A percentile compares a stretch with the other conserved stretches of the same genome.
These are phyloP conservation scores for Perizoma flavofasciatum DNA, from an alignment of 2,888 invertebrate species.

Conservation along the genomic window DNA sequence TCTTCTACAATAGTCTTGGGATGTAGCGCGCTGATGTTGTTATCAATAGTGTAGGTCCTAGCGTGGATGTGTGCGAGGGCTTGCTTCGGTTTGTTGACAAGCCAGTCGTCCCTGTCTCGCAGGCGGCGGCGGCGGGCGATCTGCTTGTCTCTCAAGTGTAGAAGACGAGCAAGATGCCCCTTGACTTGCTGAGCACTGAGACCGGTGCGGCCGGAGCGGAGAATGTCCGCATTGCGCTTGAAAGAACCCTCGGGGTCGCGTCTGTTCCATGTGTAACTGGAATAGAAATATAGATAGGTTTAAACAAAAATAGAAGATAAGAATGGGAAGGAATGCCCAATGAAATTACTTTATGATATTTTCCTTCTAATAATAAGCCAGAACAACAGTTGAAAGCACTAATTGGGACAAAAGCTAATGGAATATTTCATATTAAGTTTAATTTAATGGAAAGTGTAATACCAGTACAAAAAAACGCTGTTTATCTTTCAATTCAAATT, in stretches of 20 bases:
- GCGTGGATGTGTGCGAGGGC: constrained; percentile 76
- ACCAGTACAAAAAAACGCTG: not conserved
- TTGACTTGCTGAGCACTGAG: constrained; percentile 72
- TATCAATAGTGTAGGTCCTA: constrained; percentile 80
- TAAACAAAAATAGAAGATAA: no score
- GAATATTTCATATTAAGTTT: no score
- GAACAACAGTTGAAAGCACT: no score
- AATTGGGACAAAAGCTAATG: no score
- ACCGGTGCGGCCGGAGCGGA: constrained; percentile 70
- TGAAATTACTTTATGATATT: no score
- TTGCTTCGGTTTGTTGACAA: constrained; percentile 64
- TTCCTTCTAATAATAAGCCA: no score
- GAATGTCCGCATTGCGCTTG: constrained; percentile 69
- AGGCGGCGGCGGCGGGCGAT: constrained; percentile 62
- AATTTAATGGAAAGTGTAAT: not conserved
- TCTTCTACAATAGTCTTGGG: constrained; percentile 85
- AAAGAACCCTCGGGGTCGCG: constrained; percentile 76
- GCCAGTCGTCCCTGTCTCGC: constrained; percentile 64
- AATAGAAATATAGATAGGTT: not conserved
- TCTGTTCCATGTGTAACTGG: constrained; percentile 76
- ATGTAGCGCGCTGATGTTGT: constrained; percentile 81
- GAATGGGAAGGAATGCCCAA: no score
- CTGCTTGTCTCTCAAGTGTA: constrained; percentile 73
- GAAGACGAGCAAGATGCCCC: constrained; percentile 65
- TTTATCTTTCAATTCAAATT: constrained; percentile 6